These are phyloP conservation scores for Alloscopus bannaensis DNA, from an alignment of 2,888 invertebrate species.

Conservation along the genomic window DNA sequence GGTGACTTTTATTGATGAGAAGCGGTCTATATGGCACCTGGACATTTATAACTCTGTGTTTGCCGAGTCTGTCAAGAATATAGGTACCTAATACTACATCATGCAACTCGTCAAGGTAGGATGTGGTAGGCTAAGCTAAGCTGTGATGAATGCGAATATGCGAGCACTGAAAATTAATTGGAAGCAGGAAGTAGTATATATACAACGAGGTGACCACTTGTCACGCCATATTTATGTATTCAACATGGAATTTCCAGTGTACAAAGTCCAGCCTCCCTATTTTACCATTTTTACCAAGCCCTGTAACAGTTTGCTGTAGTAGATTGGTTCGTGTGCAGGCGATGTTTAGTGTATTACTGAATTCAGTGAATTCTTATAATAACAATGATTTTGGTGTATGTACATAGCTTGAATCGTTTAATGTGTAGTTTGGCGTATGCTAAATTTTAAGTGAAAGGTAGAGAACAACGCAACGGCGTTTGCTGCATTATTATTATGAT, in stretches of 20 bases:
- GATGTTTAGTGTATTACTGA: background rate
- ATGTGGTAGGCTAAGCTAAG: background rate
- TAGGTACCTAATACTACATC: too few relatives aligned
- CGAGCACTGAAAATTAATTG: background rate
- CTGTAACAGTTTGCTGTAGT: too few relatives aligned
- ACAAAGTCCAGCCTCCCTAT: too few relatives aligned
- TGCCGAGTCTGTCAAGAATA: too few relatives aligned
- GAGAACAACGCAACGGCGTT: too few relatives aligned
- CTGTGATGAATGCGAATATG: background rate
- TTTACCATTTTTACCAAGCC: too few relatives aligned
- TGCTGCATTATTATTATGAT: constrained; percentile 15
- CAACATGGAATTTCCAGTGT: constrained; percentile 14
- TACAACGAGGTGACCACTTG: constrained; percentile 25
- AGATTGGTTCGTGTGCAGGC: too few relatives aligned
- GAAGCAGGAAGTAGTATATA: background rate
- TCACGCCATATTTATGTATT: constrained; percentile 42
- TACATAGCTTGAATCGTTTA: background rate
- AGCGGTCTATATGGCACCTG: too few relatives aligned
- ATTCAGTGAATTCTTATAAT: background rate
- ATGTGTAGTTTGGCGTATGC: too few relatives aligned
- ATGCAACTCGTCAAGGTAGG: too few relatives aligned
- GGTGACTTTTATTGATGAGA: constrained; percentile 21
- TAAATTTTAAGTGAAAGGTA: too few relatives aligned
- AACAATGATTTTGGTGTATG: background rate
- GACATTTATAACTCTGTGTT: too few relatives aligned